Evolutionary conservation across 2,113 vertebrate species (phyloP), one percentile per base, ranked within the genome.

Genomic region (Macrotus californicus): DNA sequence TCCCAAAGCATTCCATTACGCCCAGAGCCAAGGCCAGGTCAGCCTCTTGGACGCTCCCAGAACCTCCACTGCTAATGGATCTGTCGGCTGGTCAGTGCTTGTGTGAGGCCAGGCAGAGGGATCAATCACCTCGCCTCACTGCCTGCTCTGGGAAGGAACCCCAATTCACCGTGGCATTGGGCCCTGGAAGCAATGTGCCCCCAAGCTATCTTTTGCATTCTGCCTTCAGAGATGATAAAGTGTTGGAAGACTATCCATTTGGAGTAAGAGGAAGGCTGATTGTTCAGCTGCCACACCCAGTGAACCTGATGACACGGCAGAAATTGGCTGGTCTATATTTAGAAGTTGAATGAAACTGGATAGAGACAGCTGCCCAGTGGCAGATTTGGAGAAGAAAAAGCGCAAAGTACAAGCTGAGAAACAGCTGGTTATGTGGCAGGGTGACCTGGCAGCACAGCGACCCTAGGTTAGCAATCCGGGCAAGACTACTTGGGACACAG

Each of bases 1-100:
- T 94, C 81, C 92, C 82, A 67, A n/a, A 81, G 81, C 52, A 84
- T 84, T 89, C 50, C 59, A 24, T 93, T 54, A 82, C 3, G 72
- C 6, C 24, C 66, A 52, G 52, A 67, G 70, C 87, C 91, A 69
- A 43, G 50, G 54, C 43, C 52, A 85, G 73, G 67, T 34, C 83
- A 66, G 87, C 48, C 46, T 66, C 91, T n/a, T 2, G 31, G 69
- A n/a, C 0, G 3, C 70, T 61, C 79, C 22, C 31, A 41, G 64
- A 93, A 67, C 34, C 90, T 88, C 77, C 12, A 6, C 19, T 6
- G 7, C 73, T 56, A 26, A 52, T 29, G 48, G 75, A 16, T 59
- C 77, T 87, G 70, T 88, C 56, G 52, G 50, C 3, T 61, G 50
- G 61, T 52, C 54, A 4, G 0, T 13, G 85, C 59, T 13, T 48